Conservation (phyloP, 2,888 invertebrate species). For the Athetis lepigone region DNA sequence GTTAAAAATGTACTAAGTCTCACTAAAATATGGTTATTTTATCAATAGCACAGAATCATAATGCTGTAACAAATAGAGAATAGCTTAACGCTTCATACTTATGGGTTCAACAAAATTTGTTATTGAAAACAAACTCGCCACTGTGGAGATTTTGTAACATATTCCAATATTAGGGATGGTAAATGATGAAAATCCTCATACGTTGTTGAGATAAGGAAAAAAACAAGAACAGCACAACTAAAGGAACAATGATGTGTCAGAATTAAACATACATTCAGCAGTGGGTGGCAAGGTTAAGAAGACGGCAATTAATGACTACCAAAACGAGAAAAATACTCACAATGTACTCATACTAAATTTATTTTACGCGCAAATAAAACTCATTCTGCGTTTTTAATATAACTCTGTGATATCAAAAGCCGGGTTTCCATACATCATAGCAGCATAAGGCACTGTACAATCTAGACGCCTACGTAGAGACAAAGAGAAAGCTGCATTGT, state of each 20-base stretch:
- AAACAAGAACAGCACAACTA: background rate
- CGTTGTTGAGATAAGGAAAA: too few relatives aligned
- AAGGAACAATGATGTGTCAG: slow-evolving; percentile 13
- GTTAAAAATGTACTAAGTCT: too few relatives aligned
- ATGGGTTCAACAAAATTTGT: too few relatives aligned
- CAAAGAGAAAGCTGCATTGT: slow-evolving; percentile 82
- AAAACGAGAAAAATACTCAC: slow-evolving; percentile 13
- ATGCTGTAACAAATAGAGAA: too few relatives aligned
- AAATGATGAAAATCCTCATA: too few relatives aligned
- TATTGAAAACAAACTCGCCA: background rate
- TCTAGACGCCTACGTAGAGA: slow-evolving; percentile 69
- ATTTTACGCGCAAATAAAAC: slow-evolving; percentile 31
- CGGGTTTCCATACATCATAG: slow-evolving; percentile 56
- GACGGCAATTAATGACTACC: slow-evolving; percentile 19
- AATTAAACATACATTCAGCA: slow-evolving; percentile 19
- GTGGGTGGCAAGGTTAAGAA: slow-evolving; percentile 27
- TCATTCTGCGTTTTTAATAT: slow-evolving; percentile 32
- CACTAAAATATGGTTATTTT: too few relatives aligned
- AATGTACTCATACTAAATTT: slow-evolving; percentile 30
- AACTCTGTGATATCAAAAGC: slow-evolving; percentile 44
- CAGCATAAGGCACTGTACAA: slow-evolving; percentile 58
- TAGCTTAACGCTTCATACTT: too few relatives aligned
- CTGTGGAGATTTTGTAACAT: background rate
- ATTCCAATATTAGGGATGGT: too few relatives aligned
- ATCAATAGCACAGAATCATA: too few relatives aligned